phyloP scores from a whole-genome alignment of 2,113 vertebrate genomes.

The Aythya baeri region DNA sequence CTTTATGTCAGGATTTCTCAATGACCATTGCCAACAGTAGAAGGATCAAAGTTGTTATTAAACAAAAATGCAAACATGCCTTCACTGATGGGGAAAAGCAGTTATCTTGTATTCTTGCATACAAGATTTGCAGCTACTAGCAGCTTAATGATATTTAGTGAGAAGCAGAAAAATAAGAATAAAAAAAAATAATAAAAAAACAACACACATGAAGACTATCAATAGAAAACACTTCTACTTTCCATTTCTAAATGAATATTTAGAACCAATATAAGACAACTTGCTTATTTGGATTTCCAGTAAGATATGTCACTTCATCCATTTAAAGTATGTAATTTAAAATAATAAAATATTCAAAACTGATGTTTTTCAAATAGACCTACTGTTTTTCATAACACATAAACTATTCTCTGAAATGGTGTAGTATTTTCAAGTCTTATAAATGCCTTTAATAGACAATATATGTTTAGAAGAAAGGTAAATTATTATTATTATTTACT shows the following conservation, averaged over 20 bases:
- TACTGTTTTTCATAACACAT: not conserved
- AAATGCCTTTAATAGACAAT: conserved; percentile 32
- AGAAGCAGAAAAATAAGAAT: not conserved
- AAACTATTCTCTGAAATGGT: not conserved
- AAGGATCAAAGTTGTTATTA: conserved; percentile 84
- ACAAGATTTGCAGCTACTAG: conserved; percentile 9
- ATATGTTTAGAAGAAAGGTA: conserved; percentile 39
- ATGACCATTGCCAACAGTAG: conserved; percentile 77
- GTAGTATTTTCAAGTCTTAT: not conserved
- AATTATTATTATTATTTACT: not conserved
- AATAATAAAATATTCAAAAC: not conserved
- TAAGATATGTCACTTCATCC: not conserved
- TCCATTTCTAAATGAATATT: not conserved
- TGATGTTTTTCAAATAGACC: not conserved
- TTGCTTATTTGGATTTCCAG: conserved; percentile 13
- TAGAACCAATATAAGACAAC: not conserved
- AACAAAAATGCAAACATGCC: conserved; percentile 74
- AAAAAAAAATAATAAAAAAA: not conserved
- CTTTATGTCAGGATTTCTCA: conserved; percentile 83
- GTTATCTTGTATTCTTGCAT: conserved; percentile 2
- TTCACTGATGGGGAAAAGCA: conserved; percentile 45
- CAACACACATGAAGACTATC: not conserved
- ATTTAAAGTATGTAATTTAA: not conserved
- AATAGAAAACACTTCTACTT: conserved; percentile 19
- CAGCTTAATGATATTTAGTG: conserved; percentile 35